Percentiles rank a stretch among this genome's conserved stretches.
phyloP scores from a whole-genome alignment of 1,140 invertebrate species.

The Antheraea mylitta region DNA sequence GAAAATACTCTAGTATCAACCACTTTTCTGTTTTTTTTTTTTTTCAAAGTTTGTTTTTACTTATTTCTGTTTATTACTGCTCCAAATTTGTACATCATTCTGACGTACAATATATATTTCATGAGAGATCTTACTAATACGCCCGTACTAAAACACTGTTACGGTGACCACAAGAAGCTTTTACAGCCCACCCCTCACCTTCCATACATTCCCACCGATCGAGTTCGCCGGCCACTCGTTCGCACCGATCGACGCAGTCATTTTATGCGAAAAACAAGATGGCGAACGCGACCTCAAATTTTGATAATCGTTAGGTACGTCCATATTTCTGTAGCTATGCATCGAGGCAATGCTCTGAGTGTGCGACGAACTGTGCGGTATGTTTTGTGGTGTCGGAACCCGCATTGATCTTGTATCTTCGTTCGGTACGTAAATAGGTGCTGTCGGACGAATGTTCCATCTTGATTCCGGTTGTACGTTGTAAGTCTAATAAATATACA shows the following conservation, averaged over 20 bases:
- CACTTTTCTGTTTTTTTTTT: too few species aligned
- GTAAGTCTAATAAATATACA: conserved; percentile 67
- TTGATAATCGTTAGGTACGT: conserved; percentile 72
- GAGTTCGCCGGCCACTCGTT: conserved; percentile 70
- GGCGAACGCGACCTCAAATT: conserved; percentile 73
- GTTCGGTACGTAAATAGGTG: conserved; percentile 71
- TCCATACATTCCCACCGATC: conserved; percentile 62
- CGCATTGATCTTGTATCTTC: conserved; percentile 53
- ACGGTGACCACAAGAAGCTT: conserved; percentile 33
- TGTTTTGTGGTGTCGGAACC: conserved; percentile 55
- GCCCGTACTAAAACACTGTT: conserved; percentile 45
- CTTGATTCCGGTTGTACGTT: conserved; percentile 68
- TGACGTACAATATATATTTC: too few species aligned
- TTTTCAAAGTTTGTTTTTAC: too few species aligned
- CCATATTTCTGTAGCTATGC: conserved; percentile 76
- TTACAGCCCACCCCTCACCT: conserved; percentile 75
- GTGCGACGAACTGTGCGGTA: conserved; percentile 69
- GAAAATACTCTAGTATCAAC: too few species aligned
- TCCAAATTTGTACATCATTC: too few species aligned
- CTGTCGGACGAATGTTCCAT: conserved; percentile 64
- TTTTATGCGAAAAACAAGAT: conserved; percentile 77
- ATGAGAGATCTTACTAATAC: conserved; percentile 64
- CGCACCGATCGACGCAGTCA: conserved; percentile 68
- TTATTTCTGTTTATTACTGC: too few species aligned
- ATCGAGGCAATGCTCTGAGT: conserved; percentile 72